Evolutionary conservation across 2,888 invertebrate species (phyloP), one percentile per base, ranked within the genome.

Genomic region (Galerucella calmariensis): DNA sequence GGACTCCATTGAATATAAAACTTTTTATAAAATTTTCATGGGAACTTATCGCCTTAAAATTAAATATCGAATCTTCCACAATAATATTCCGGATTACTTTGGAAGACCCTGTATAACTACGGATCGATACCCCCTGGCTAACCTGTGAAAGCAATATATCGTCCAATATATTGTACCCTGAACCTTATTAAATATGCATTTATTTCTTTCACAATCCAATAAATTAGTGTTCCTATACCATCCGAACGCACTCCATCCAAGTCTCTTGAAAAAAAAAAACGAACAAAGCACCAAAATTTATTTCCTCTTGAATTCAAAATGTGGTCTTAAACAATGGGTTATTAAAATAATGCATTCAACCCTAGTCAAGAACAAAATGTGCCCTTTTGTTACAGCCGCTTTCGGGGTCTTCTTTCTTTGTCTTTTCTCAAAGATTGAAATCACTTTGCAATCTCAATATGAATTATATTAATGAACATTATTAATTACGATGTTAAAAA

Each of bases 321-420:
- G 73, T 69, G 62, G 62, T 27, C 73, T 69, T 27, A 69, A 69
- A 73, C 73, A 73, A 73, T 73, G 67, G 73, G 68, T 73, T 73
- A 73, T 73, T 73, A 73, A 69, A 73, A 69, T 73, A 69, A 73
- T 65, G 73, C 53, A 73, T 73, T 73, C 73, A 73, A 63, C 73
- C 73, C 73, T 51, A 68, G 73, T 65, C 73, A 51, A 69, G 58
- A 66, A 48, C 56, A 66, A 73, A 73, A 69, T 73, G 69, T 65
- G 53, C 65, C 65, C 73, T 69, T 73, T 69, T 73, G 69, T 73
- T 73, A 69, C 16, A 46, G 44, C 65, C 65, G 61, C 63, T 65
- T 48, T 20, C 65, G 41, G n/a, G 35, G 51, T 67, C 14, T 62
- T 67, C 67, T 66, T 72, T 67, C 67, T 66, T 72, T 72, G 66